These are phyloP conservation scores for Peromyscus melanophrys DNA, from an alignment of 2,797 vertebrate species.

Conservation along the genomic window DNA sequence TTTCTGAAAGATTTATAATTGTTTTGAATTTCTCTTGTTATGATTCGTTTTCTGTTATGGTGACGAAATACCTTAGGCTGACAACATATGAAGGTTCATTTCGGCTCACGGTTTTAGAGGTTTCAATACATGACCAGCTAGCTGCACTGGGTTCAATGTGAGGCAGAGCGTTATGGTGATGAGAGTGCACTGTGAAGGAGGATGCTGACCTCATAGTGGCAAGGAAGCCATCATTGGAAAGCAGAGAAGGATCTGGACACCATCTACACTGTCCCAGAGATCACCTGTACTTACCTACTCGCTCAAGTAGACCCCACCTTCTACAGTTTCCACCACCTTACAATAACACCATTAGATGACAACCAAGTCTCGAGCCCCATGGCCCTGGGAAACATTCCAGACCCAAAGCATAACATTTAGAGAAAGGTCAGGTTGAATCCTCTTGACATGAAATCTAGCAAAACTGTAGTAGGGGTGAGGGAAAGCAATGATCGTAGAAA, in stretches of 20 bases:
- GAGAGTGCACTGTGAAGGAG: no score
- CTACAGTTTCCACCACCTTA: background rate
- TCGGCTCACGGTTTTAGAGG: background rate
- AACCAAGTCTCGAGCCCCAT: background rate
- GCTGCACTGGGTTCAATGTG: background rate
- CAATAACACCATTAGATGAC: background rate
- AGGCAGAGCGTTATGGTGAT: background rate
- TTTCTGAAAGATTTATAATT: constrained; percentile 40
- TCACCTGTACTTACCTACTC: background rate
- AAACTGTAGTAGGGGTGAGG: background rate
- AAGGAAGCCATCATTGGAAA: background rate
- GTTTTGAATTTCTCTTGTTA: constrained; percentile 9
- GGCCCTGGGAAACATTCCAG: background rate
- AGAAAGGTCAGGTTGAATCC: background rate
- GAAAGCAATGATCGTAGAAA: background rate
- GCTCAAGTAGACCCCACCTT: background rate
- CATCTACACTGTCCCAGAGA: background rate
- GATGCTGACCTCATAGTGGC: background rate
- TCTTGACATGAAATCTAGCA: background rate
- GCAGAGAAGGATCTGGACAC: background rate
- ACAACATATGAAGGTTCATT: background rate
- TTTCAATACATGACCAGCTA: background rate
- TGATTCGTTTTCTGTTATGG: background rate
- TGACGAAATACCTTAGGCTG: background rate
- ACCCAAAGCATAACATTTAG: background rate